phyloP scores from a whole-genome alignment of 2,113 vertebrate species.

The Guaruba guarouba region DNA sequence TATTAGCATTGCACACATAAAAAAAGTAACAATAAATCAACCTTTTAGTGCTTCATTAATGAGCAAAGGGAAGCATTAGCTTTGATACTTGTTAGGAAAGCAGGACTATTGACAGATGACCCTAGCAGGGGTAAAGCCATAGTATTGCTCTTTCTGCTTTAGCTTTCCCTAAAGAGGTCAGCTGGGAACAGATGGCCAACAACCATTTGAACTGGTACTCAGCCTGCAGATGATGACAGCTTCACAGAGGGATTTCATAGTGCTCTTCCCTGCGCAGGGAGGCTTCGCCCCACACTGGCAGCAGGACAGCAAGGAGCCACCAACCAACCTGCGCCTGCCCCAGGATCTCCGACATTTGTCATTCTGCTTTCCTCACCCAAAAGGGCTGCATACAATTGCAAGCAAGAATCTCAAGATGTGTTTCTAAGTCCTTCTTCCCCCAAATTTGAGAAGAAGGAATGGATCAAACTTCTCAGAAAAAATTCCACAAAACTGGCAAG shows the following conservation, averaged over 20 bases:
- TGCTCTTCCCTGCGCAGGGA: neutral
- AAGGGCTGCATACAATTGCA: neutral
- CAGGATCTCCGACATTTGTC: neutral
- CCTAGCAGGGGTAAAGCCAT: neutral
- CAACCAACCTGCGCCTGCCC: neutral
- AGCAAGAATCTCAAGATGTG: neutral
- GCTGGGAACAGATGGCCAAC: conserved; percentile 37
- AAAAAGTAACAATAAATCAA: neutral
- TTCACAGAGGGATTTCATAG: neutral
- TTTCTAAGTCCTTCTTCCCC: neutral
- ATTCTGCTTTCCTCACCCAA: neutral
- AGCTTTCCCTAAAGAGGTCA: conserved; percentile 31
- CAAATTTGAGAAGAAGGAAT: neutral
- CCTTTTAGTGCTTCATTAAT: neutral
- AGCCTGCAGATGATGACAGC: neutral
- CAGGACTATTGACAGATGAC: neutral
- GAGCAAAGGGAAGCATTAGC: neutral
- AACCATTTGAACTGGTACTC: neutral
- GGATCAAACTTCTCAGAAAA: neutral
- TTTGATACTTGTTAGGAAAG: neutral
- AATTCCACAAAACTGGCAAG: neutral
- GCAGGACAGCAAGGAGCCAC: neutral
- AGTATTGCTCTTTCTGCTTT: conserved; percentile 1
- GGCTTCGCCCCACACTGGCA: neutral
- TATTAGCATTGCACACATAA: neutral